These are phyloP conservation scores for Pararge aegeria DNA, from an alignment of 1,140 invertebrate species.

Conservation along the genomic window DNA sequence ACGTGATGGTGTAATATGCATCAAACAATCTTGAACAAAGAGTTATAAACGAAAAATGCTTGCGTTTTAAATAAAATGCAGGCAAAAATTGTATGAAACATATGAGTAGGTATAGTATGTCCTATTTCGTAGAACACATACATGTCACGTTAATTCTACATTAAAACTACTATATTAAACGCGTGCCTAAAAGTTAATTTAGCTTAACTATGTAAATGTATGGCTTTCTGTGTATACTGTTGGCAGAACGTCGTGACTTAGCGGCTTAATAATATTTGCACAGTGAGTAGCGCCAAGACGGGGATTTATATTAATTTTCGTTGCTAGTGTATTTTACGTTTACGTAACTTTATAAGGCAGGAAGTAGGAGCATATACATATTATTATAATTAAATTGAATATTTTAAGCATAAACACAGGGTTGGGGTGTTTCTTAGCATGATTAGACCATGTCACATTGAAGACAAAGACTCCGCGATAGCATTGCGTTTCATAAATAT, in stretches of 20 bases:
- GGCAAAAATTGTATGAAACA: too few relatives aligned
- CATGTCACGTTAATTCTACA: neutral
- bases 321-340: neutral
- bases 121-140: constrained; percentile 2
- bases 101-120: too few relatives aligned
- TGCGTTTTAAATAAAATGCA: too few relatives aligned
- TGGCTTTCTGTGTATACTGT: constrained; percentile 8
- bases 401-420: too few relatives aligned
- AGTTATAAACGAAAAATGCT: too few relatives aligned
- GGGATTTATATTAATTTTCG: constrained; percentile 8
- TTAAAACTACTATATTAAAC: constrained; percentile 14
- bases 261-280: constrained; percentile 12
- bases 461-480: too few relatives aligned
- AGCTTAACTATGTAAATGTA: constrained; percentile 15
- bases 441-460: too few relatives aligned
- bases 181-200: constrained; percentile 15
- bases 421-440: too few relatives aligned
- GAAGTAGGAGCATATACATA: neutral
- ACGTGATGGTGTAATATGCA: too few relatives aligned
- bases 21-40: too few relatives aligned
- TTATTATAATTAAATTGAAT: too few relatives aligned
- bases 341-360: neutral
- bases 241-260: constrained; percentile 10
- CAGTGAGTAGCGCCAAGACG: constrained; percentile 5
- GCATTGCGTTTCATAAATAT: too few relatives aligned